Evolutionary conservation across 2,113 vertebrate species (phyloP).

Genomic region (Etheostoma spectabile): DNA sequence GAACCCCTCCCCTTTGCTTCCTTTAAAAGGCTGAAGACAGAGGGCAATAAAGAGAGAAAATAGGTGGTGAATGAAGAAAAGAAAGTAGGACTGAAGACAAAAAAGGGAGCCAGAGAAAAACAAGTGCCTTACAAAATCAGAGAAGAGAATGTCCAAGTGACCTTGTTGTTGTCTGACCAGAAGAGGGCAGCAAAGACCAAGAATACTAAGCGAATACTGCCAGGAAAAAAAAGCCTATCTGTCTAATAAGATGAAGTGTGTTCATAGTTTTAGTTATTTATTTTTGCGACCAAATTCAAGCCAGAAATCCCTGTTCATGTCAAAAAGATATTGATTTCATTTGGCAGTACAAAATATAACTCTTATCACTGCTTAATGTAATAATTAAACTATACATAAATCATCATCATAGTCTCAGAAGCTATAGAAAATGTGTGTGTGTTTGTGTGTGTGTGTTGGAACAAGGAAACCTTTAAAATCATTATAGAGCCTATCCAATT

Average conservation of each 20-base stretch:
- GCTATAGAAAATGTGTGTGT: background rate
- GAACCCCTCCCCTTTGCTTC: background rate
- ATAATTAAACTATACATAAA: background rate
- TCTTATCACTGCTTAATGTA: background rate
- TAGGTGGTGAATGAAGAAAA: background rate
- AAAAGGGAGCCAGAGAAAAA: background rate
- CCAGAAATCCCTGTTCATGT: background rate
- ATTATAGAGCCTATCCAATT: slow-evolving; percentile 32
- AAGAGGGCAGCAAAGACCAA: slow-evolving; percentile 59
- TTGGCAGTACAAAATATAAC: background rate
- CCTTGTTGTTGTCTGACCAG: slow-evolving; percentile 3
- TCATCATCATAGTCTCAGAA: background rate
- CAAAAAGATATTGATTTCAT: background rate
- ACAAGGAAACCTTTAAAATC: slow-evolving; percentile 21
- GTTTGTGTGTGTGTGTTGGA: background rate
- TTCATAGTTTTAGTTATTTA: background rate
- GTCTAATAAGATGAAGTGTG: background rate
- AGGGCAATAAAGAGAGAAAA: background rate
- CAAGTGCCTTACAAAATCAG: background rate
- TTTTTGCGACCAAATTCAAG: background rate
- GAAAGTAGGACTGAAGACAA: too few species aligned
- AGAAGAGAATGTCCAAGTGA: background rate
- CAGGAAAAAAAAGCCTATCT: background rate
- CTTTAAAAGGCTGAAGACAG: background rate
- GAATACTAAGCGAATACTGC: fast-evolving